A percentile compares a stretch with the other conserved stretches of the same genome.
Evolutionary conservation across 2,888 invertebrate genomes (phyloP).

Genomic region (Hedya salicella): DNA sequence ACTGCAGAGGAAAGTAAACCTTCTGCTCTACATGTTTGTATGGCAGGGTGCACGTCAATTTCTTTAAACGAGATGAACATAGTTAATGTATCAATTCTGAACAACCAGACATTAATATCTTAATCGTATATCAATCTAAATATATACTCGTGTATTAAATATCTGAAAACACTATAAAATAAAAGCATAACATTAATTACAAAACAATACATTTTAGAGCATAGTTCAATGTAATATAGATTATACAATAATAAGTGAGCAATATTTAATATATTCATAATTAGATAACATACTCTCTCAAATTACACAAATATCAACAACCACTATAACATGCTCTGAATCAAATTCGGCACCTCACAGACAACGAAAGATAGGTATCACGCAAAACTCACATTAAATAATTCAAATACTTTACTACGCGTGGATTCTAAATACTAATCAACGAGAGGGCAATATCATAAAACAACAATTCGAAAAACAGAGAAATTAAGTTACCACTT

Average conservation of each 20-base stretch:
- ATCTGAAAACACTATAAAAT: neutral
- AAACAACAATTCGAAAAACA: constrained; percentile 56
- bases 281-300: constrained; percentile 3
- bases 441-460: constrained; percentile 36
- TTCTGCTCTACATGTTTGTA: too few relatives aligned
- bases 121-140: neutral
- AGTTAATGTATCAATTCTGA: too few relatives aligned
- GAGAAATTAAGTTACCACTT: constrained; percentile 84
- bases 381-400: constrained; percentile 80
- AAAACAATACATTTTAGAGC: neutral
- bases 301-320: constrained; percentile 40
- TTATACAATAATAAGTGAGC: neutral
- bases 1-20: too few relatives aligned
- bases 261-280: neutral
- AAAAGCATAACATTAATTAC: neutral
- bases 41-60: too few relatives aligned
- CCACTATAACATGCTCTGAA: constrained; percentile 29
- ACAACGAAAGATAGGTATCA: constrained; percentile 45
- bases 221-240: too few relatives aligned
- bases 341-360: constrained; percentile 18
- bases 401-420: constrained; percentile 52
- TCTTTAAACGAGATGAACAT: too few relatives aligned
- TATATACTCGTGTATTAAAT: neutral
- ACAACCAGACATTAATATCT: neutral
- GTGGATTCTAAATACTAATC: constrained; percentile 45